These are phyloP conservation scores for Siniperca obscura DNA, from an alignment of 2,797 vertebrate species.

Conservation along the genomic window DNA sequence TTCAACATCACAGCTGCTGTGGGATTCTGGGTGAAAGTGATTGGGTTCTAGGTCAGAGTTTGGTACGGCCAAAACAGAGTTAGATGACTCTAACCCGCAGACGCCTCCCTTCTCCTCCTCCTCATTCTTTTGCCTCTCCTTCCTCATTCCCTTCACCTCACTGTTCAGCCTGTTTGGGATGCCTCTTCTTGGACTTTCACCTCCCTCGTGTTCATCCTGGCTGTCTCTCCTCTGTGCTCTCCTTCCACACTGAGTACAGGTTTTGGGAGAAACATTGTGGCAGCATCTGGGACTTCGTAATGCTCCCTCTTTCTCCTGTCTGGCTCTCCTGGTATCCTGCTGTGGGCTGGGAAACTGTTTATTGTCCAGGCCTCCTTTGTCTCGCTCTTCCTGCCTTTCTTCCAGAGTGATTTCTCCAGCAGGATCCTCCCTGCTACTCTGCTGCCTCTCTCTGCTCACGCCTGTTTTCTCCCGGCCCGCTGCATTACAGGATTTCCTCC, in stretches of 20 bases:
- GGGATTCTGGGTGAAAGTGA: slow-evolving; percentile 31
- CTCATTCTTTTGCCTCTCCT: slow-evolving; percentile 52
- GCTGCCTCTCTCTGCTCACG: slow-evolving; percentile 49
- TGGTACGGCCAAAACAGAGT: slow-evolving; percentile 21
- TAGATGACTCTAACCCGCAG: not conserved
- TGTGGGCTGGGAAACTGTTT: slow-evolving; percentile 46
- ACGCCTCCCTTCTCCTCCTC: slow-evolving; percentile 47
- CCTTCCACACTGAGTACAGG: slow-evolving; percentile 43
- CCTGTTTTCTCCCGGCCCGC: slow-evolving; percentile 59
- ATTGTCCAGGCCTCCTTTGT: slow-evolving; percentile 65
- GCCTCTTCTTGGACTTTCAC: slow-evolving; percentile 31
- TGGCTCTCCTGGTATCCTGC: slow-evolving; percentile 35
- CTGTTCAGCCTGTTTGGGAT: slow-evolving; percentile 1
- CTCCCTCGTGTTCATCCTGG: slow-evolving; percentile 30
- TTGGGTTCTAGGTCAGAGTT: slow-evolving; percentile 54
- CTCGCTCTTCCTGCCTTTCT: slow-evolving; percentile 72
- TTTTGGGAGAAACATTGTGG: slow-evolving; percentile 50
- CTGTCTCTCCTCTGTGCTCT: slow-evolving; percentile 35
- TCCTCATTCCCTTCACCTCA: slow-evolving; percentile 47
- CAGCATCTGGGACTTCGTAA: slow-evolving; percentile 49
- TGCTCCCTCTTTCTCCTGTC: slow-evolving; percentile 37
- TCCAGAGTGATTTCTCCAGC: slow-evolving; percentile 34
- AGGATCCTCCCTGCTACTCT: slow-evolving; percentile 55
- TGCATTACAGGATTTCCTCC: slow-evolving; percentile 82
- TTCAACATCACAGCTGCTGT: slow-evolving; percentile 20